phyloP scores from a whole-genome alignment of 2,113 vertebrate species.

The Speoplatyrhinus poulsoni region DNA sequence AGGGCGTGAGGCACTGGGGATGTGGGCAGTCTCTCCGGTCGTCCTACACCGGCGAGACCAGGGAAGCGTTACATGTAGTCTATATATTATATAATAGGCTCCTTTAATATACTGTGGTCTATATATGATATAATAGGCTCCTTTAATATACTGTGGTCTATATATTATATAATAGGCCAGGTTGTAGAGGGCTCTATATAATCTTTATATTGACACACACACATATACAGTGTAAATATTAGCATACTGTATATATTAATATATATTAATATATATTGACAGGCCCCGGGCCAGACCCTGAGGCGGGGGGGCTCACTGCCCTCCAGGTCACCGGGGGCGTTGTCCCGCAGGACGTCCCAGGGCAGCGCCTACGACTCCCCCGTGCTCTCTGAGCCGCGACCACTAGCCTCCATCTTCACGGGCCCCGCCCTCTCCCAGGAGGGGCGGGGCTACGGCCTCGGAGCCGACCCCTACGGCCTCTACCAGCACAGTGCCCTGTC shows the following conservation, averaged over 20 bases:
- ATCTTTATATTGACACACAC: too few species aligned
- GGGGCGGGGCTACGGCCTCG: slow-evolving; percentile 77
- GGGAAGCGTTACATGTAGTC: too few species aligned
- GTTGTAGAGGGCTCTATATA: slow-evolving; percentile 61
- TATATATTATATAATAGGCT: too few species aligned
- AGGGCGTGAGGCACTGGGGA: too few species aligned
- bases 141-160: too few species aligned
- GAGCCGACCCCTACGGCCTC: slow-evolving; percentile 86
- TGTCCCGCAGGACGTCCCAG: slow-evolving; percentile 87
- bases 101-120: too few species aligned
- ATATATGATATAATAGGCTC: too few species aligned
- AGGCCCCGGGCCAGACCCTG: slow-evolving; percentile 76
- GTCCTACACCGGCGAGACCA: too few species aligned
- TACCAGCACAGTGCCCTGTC: slow-evolving; percentile 94
- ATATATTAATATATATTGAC: too few species aligned
- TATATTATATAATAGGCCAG: slow-evolving; percentile 69
- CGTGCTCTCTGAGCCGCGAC: slow-evolving; percentile 81
- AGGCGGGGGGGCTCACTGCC: slow-evolving; percentile 93
- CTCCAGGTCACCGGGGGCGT: slow-evolving; percentile 88
- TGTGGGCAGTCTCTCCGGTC: too few species aligned
- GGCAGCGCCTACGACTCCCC: slow-evolving; percentile 90
- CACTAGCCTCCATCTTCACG: slow-evolving; percentile 81
- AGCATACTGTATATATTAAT: too few species aligned
- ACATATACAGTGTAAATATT: too few species aligned
- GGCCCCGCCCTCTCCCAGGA: slow-evolving; percentile 76